These are phyloP conservation scores for Oriolus oriolus DNA, from an alignment of 2,113 vertebrate genomes.

Conservation along the genomic window DNA sequence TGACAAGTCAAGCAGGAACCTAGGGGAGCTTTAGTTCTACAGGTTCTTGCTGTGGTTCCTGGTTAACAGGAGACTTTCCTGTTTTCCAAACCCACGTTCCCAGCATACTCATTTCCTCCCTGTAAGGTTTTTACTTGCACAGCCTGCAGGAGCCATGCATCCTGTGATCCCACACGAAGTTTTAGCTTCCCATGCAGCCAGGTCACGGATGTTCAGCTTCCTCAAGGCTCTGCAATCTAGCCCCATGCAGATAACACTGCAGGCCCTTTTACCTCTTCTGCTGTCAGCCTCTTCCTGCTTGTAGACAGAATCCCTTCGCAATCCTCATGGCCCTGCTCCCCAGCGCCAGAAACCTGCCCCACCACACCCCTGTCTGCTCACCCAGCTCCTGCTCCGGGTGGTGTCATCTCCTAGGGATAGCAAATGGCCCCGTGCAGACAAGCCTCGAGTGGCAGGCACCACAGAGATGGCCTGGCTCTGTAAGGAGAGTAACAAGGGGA, in stretches of 20 bases:
- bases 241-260: not conserved
- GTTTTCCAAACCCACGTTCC: not conserved
- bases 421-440: not conserved
- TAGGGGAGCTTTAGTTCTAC: not conserved
- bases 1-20: not conserved
- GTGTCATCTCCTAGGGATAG: not conserved
- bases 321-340: not conserved
- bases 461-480: not conserved
- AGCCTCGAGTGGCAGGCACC: not conserved
- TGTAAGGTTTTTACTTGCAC: not conserved
- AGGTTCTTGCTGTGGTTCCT: not conserved
- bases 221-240: not conserved
- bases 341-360: not conserved
- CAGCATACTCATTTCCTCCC: not conserved
- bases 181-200: not conserved
- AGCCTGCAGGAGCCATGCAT: not conserved
- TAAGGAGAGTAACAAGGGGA: not conserved
- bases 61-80: not conserved
- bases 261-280: not conserved
- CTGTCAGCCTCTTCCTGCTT: not conserved
- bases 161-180: accelerated
- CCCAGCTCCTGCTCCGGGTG: not conserved
- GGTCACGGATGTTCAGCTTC: not conserved
- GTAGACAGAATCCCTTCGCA: not conserved
- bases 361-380: not conserved